Percentiles rank a stretch among this genome's conserved stretches.
phyloP scores from a whole-genome alignment of 2,797 vertebrate genomes.

The Pangasius mekongensis region DNA sequence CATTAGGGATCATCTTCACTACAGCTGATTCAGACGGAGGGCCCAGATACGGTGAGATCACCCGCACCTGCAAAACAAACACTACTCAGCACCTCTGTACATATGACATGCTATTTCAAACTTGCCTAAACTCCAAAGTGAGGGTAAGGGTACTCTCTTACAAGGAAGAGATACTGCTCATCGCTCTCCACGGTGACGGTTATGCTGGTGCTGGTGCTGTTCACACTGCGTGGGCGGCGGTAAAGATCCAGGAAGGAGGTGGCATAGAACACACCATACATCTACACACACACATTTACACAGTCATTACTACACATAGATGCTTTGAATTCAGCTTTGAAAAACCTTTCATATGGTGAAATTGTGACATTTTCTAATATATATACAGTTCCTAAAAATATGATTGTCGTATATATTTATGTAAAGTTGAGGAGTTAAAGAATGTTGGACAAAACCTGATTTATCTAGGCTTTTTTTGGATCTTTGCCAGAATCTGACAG shows the following conservation, averaged over 20 bases:
- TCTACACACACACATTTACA: constrained; percentile 64
- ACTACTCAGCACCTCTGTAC: not conserved
- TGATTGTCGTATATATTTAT: not conserved
- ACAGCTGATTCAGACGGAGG: constrained; percentile 88
- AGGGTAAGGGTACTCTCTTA: constrained; percentile 73
- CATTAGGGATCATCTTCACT: constrained; percentile 96
- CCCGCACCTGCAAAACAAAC: constrained; percentile 81
- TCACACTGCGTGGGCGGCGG: constrained; percentile 77
- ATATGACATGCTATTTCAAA: not conserved
- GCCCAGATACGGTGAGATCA: constrained; percentile 85
- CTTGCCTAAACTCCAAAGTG: not conserved
- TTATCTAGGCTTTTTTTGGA: not conserved
- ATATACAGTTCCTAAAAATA: not conserved
- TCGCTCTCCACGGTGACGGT: constrained; percentile 84
- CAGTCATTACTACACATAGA: not conserved
- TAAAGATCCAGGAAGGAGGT: constrained; percentile 94
- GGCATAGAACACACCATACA: constrained; percentile 90
- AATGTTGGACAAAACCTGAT: not conserved
- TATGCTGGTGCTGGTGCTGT: constrained; percentile 73
- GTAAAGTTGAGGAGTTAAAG: not conserved
- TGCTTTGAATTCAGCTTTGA: not conserved
- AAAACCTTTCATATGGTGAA: not conserved
- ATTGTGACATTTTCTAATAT: not conserved
- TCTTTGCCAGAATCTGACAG: not conserved
- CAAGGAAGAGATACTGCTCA: constrained; percentile 94